Evolutionary conservation across 92 coral and sea anemone genomes (phyloP).

Genomic region (Heliopora coerulea): DNA sequence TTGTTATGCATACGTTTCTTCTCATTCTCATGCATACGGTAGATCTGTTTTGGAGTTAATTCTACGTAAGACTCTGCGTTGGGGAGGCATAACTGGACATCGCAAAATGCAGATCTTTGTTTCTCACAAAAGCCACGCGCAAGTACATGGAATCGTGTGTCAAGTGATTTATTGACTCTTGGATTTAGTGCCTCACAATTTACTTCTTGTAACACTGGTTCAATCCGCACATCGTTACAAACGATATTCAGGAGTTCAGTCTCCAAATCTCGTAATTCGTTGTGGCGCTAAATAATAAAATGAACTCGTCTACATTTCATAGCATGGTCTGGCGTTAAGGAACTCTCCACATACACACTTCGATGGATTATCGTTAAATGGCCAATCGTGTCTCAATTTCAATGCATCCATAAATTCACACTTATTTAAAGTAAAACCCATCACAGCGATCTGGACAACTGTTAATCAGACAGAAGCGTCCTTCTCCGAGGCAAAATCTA

Average conservation of each 20-base stretch:
- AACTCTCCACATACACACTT: constrained; percentile 53
- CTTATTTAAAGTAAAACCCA: constrained; percentile 52
- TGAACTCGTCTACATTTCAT: constrained; percentile 46
- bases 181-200: constrained; percentile 31
- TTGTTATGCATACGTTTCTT: constrained; percentile 42
- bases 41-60: constrained; percentile 44
- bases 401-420: constrained; percentile 53
- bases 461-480: constrained; percentile 47
- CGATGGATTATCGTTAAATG: constrained; percentile 46
- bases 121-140: too few species aligned
- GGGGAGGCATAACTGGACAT: constrained; percentile 49
- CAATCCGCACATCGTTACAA: constrained; percentile 36
- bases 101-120: constrained; percentile 51
- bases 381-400: constrained; percentile 57
- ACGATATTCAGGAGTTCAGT: constrained; percentile 30
- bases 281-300: constrained; percentile 52
- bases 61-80: constrained; percentile 19
- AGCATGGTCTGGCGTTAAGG: constrained; percentile 42
- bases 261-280: constrained; percentile 53
- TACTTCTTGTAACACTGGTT: constrained; percentile 42
- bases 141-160: too few species aligned
- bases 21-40: constrained; percentile 51
- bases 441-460: constrained; percentile 38
- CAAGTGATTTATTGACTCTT: constrained; percentile 47
- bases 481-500: constrained; percentile 40